phyloP scores from a whole-genome alignment of 37 sponge, comb jelly and placozoan genomes.

The Eunapius fragilis region DNA sequence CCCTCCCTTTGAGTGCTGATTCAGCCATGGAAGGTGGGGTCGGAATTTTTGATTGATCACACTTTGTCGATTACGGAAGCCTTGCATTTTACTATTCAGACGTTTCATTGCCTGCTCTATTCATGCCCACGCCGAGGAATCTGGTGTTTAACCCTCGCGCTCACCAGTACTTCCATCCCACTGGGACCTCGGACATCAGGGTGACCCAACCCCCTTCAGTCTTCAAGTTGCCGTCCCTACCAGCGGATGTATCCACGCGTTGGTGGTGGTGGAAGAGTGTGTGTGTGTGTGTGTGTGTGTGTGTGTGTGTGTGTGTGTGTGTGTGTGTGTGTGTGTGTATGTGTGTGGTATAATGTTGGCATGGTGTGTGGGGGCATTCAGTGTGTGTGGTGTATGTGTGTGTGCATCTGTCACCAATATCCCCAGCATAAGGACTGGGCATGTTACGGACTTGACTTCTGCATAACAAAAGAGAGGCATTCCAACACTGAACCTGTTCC shows the following conservation, averaged over 20 bases:
- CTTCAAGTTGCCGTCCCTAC: constrained; percentile 61
- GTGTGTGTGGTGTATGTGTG: not conserved
- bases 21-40: constrained; percentile 55
- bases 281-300: constrained; percentile 41
- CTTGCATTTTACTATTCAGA: not conserved
- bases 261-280: constrained; percentile 2
- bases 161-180: constrained; percentile 84
- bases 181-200: constrained; percentile 54
- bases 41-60: not conserved
- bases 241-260: constrained; percentile 24
- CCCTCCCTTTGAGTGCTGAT: constrained; percentile 5
- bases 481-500: constrained; percentile 69
- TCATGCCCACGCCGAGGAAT: constrained; percentile 75
- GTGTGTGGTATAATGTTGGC: constrained; percentile 18
- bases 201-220: constrained; percentile 81
- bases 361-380: not conserved
- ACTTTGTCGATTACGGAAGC: too few relatives aligned
- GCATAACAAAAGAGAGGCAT: not conserved
- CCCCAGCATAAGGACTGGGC: too few relatives aligned
- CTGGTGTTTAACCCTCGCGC: constrained; percentile 79
- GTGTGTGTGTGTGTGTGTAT: constrained; percentile 26
- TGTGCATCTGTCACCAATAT: not conserved
- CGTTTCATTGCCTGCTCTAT: constrained; percentile 83
- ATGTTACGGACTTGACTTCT: not conserved
- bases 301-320: too few relatives aligned